Conservation (phyloP, 2,113 vertebrate species). For the Bujurquina vittata region DNA sequence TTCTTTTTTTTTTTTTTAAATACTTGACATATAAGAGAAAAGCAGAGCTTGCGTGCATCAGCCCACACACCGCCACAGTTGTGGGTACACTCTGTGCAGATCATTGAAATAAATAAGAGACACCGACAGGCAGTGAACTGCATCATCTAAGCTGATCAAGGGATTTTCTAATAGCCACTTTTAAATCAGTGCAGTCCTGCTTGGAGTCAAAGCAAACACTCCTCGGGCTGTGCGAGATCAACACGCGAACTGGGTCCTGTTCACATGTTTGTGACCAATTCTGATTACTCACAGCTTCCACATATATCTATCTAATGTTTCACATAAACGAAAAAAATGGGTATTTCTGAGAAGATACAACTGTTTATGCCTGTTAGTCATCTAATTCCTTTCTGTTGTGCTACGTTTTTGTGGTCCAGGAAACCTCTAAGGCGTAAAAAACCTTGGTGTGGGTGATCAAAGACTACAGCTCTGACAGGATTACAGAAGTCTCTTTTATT, state of each 20-base stretch:
- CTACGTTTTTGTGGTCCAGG: background rate
- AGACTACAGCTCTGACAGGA: background rate
- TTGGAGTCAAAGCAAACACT: constrained; percentile 37
- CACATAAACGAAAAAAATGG: background rate
- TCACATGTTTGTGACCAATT: constrained; percentile 6
- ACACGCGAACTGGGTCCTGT: background rate
- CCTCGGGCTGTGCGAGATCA: background rate
- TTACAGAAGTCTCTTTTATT: no score
- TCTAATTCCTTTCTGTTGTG: background rate
- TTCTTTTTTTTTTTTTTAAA: background rate
- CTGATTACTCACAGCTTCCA: background rate
- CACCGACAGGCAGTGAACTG: constrained; percentile 21
- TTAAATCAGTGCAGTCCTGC: constrained; percentile 56
- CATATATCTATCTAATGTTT: background rate
- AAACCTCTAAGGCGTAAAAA: background rate
- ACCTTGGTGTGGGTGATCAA: background rate
- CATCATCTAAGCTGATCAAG: constrained; percentile 70
- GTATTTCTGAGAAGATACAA: background rate
- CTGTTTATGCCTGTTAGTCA: background rate
- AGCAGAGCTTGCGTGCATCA: background rate
- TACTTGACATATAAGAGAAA: constrained; percentile 6
- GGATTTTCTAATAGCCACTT: constrained; percentile 61
- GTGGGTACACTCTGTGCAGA: constrained; percentile 10
- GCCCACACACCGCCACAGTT: constrained; percentile 25
- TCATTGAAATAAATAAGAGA: constrained; percentile 34